Percentiles rank a stretch among this genome's conserved stretches.
Evolutionary conservation across 2,888 invertebrate species (phyloP).

Genomic region (Theristus sp.): DNA sequence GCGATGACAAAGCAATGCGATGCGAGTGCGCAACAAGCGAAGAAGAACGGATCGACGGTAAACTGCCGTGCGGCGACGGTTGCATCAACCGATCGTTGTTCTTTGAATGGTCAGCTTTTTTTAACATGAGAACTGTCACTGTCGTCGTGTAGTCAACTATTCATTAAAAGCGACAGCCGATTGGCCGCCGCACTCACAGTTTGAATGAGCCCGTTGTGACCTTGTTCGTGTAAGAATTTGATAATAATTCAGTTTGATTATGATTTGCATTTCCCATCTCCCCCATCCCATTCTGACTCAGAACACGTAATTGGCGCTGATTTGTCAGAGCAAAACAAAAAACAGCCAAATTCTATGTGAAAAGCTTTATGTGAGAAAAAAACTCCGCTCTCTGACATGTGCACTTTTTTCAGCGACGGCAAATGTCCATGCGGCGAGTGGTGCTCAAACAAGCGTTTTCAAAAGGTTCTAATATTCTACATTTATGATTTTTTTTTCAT

Average conservation of each 20-base stretch:
- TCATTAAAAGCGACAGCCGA: too few relatives aligned
- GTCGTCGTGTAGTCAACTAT: not conserved
- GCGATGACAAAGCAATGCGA: not conserved
- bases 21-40: slow-evolving; percentile 6
- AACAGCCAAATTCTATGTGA: too few relatives aligned
- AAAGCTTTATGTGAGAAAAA: too few relatives aligned
- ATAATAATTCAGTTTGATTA: slow-evolving; percentile 3
- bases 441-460: slow-evolving; percentile 84
- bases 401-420: slow-evolving; percentile 53
- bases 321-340: too few relatives aligned
- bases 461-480: too few relatives aligned
- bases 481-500: too few relatives aligned
- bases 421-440: slow-evolving; percentile 68
- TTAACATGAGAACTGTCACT: not conserved
- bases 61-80: slow-evolving; percentile 77
- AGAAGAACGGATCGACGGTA: slow-evolving; percentile 42
- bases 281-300: too few relatives aligned
- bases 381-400: too few relatives aligned
- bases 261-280: too few relatives aligned
- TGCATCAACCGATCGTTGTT: slow-evolving; percentile 88
- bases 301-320: too few relatives aligned
- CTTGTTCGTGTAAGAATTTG: not conserved
- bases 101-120: slow-evolving; percentile 67
- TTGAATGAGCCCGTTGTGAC: too few relatives aligned
- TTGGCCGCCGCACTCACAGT: too few relatives aligned